phyloP scores from a whole-genome alignment of 2,888 invertebrate genomes.

The Molorchus minor region DNA sequence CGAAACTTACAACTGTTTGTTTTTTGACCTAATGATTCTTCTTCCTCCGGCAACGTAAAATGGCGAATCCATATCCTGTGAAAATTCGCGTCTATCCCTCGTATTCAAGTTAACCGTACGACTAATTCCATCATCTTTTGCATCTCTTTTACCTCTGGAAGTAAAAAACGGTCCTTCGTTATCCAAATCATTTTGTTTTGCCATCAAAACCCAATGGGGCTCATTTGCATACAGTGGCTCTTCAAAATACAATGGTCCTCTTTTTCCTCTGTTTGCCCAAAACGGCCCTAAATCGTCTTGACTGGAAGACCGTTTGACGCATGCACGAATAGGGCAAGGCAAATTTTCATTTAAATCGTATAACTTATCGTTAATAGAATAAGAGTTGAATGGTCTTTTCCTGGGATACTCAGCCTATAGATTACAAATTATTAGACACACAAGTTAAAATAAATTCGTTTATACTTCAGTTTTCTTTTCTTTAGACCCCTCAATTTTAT shows the following conservation, averaged over 20 bases:
- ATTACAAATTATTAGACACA: too few relatives aligned
- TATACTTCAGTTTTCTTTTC: too few relatives aligned
- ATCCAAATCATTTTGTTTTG: conserved; percentile 54
- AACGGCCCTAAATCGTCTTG: conserved; percentile 60
- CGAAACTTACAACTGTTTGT: conserved; percentile 1
- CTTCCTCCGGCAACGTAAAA: conserved; percentile 68
- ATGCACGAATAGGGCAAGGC: conserved; percentile 36
- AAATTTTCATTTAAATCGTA: conserved; percentile 39
- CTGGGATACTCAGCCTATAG: conserved; percentile 50
- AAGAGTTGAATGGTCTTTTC: conserved; percentile 36
- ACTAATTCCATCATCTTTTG: conserved; percentile 38
- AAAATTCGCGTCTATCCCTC: conserved; percentile 57
- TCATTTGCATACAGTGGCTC: conserved; percentile 66
- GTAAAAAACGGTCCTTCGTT: conserved; percentile 55
- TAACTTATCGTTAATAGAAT: too few relatives aligned
- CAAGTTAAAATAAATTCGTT: too few relatives aligned
- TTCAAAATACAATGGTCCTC: conserved; percentile 53
- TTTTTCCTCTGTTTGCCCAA: conserved; percentile 66
- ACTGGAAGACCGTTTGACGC: conserved; percentile 45
- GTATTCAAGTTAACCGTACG: conserved; percentile 34
- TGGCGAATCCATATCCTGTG: conserved; percentile 64
- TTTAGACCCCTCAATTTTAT: too few relatives aligned
- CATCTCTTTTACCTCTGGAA: conserved; percentile 61
- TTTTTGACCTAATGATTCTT: conserved; percentile 50
- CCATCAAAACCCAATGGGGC: conserved; percentile 66